A percentile compares a stretch with the other conserved stretches of the same genome.
Evolutionary conservation across 2,113 vertebrate genomes (phyloP).

Genomic region (Puffinus mauretanicus): DNA sequence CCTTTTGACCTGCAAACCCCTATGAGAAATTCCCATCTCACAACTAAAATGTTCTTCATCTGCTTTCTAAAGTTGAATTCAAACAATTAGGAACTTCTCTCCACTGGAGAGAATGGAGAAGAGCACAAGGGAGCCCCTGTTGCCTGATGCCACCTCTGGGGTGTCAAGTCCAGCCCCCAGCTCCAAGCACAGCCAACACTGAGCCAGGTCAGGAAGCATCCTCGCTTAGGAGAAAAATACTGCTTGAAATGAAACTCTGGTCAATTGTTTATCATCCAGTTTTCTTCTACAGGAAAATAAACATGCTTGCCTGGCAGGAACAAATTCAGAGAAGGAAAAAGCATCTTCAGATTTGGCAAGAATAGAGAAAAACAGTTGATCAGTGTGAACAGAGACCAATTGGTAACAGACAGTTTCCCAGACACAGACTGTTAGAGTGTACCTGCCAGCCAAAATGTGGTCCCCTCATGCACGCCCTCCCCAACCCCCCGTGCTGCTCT

Average conservation of each 20-base stretch:
- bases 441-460: not conserved
- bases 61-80: not conserved
- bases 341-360: not conserved
- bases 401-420: not conserved
- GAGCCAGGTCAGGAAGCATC: not conserved
- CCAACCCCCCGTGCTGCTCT: not conserved
- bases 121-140: not conserved
- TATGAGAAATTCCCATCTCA: not conserved
- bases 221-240: not conserved
- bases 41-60: not conserved
- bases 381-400: not conserved
- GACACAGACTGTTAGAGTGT: not conserved
- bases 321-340: not conserved
- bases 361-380: not conserved
- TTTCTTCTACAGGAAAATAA: not conserved
- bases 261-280: not conserved
- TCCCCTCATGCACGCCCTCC: not conserved
- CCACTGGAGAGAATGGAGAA: not conserved
- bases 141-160: not conserved
- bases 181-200: not conserved
- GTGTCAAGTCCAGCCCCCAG: not conserved
- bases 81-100: not conserved
- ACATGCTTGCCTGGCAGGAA: not conserved
- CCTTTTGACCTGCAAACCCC: not conserved
- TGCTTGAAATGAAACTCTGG: not conserved